phyloP scores from a whole-genome alignment of 2,888 invertebrate species.

The Microchrysa polita region DNA sequence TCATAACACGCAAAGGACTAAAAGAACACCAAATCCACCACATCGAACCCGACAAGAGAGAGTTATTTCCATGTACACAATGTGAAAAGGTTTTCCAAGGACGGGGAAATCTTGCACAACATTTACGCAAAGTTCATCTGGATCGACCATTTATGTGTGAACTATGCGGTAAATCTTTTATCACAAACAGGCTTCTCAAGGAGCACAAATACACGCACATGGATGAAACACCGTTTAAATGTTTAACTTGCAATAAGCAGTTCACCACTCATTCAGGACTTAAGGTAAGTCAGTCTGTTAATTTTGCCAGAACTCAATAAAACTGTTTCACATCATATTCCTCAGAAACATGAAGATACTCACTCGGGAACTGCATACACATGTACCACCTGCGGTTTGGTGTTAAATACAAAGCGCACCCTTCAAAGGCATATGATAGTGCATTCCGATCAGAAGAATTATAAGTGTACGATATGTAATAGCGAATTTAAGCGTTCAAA shows the following conservation, averaged over 20 bases:
- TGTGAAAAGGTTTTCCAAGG: no score
- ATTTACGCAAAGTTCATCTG: no score
- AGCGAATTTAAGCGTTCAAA: slow-evolving; percentile 63
- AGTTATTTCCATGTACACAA: no score
- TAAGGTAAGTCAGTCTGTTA: slow-evolving; percentile 54
- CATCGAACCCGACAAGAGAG: slow-evolving; percentile 49
- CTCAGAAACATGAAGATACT: slow-evolving; percentile 63
- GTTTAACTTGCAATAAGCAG: slow-evolving; percentile 60
- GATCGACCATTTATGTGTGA: slow-evolving; percentile 65
- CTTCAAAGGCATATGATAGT: slow-evolving; percentile 64
- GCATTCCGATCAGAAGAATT: slow-evolving; percentile 60
- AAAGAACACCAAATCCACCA: slow-evolving; percentile 50
- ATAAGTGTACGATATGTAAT: slow-evolving; percentile 61
- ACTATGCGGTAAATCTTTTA: slow-evolving; percentile 65
- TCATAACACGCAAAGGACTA: slow-evolving; percentile 49
- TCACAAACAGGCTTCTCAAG: slow-evolving; percentile 64
- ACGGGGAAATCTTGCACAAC: no score
- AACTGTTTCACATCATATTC: background rate
- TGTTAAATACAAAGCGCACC: slow-evolving; percentile 65
- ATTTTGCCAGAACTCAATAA: no score
- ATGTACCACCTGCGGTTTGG: slow-evolving; percentile 63
- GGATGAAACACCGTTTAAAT: slow-evolving; percentile 64
- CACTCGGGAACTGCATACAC: slow-evolving; percentile 63
- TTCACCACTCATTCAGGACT: slow-evolving; percentile 61
- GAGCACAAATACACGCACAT: slow-evolving; percentile 66